These are phyloP conservation scores for Stegodyphus dumicola DNA, from an alignment of 1,140 invertebrate species.

Conservation along the genomic window DNA sequence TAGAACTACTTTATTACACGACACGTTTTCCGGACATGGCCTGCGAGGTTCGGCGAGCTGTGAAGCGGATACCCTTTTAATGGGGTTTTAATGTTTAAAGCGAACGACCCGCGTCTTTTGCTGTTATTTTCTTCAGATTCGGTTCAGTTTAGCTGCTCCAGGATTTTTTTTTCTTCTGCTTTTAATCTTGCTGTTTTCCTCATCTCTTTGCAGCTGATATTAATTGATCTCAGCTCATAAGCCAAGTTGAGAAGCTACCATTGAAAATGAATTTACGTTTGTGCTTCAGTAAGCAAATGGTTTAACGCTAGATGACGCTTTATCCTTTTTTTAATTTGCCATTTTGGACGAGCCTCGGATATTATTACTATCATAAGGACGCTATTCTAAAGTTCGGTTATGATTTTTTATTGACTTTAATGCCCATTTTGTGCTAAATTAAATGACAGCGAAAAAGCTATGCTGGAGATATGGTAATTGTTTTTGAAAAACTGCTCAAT, in stretches of 20 bases:
- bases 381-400: not conserved
- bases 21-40: constrained; percentile 52
- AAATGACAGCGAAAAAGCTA: not conserved
- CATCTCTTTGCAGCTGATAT: constrained; percentile 39
- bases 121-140: constrained; percentile 11
- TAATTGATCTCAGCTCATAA: constrained; percentile 44
- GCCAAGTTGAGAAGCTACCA: not conserved
- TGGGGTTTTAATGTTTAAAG: constrained; percentile 60
- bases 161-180: not conserved
- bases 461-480: too few species aligned
- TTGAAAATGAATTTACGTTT: constrained; percentile 51
- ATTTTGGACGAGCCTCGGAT: too few species aligned
- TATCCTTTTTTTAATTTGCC: not conserved
- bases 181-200: constrained; percentile 16
- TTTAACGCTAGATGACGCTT: constrained; percentile 3
- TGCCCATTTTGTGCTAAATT: not conserved
- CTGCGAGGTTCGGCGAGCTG: constrained; percentile 13
- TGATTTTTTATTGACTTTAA: not conserved
- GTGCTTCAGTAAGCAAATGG: constrained; percentile 31
- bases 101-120: constrained; percentile 3
- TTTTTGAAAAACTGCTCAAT: too few species aligned
- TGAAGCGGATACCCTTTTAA: constrained; percentile 55
- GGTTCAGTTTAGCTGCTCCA: not conserved
- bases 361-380: not conserved
- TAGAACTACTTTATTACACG: constrained; percentile 59